phyloP scores from a whole-genome alignment of 2,113 vertebrate genomes.

The Lepisosteus oculatus region DNA sequence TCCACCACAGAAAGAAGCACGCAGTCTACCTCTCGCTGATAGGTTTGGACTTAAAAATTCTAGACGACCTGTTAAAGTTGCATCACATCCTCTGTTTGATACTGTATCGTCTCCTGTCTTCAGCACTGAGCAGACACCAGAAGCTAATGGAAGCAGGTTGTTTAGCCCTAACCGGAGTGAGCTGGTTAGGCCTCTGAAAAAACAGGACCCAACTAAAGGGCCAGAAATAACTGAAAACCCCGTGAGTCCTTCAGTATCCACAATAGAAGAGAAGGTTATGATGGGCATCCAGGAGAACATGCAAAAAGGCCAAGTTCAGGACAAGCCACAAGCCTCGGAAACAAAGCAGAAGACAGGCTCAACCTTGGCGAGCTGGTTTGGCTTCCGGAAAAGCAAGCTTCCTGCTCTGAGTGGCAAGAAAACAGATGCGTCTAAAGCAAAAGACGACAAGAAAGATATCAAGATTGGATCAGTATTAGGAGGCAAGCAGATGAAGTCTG shows the following conservation, averaged over 20 bases:
- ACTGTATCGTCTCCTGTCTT: slow-evolving; percentile 40
- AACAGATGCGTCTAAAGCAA: slow-evolving; percentile 68
- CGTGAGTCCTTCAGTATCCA: slow-evolving; percentile 55
- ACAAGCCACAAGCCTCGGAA: slow-evolving; percentile 64
- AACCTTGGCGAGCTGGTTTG: slow-evolving; percentile 89
- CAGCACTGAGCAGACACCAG: slow-evolving; percentile 42
- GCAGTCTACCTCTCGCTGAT: slow-evolving; percentile 34
- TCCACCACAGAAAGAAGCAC: slow-evolving; percentile 51
- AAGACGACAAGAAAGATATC: slow-evolving; percentile 80
- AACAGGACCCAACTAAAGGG: slow-evolving; percentile 43
- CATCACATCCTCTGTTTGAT: slow-evolving; percentile 54
- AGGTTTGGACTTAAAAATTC: slow-evolving; percentile 47
- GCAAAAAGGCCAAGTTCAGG: slow-evolving; percentile 81
- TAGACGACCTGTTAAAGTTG: slow-evolving; percentile 44
- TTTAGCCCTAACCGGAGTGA: slow-evolving; percentile 46
- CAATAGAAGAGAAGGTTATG: slow-evolving; percentile 94
- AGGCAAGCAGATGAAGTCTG: slow-evolving; percentile 72
- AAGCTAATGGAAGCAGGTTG: slow-evolving; percentile 37
- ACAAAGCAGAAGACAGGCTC: slow-evolving; percentile 71
- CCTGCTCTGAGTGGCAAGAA: slow-evolving; percentile 79
- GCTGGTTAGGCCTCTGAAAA: slow-evolving; percentile 43
- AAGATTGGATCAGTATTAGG: slow-evolving; percentile 73
- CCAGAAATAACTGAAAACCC: slow-evolving; percentile 51
- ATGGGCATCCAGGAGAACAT: slow-evolving; percentile 87
- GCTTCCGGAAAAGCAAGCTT: slow-evolving; percentile 82